These are phyloP conservation scores for Anoplolepis gracilipes DNA, from an alignment of 1,140 invertebrate genomes.

Conservation along the genomic window DNA sequence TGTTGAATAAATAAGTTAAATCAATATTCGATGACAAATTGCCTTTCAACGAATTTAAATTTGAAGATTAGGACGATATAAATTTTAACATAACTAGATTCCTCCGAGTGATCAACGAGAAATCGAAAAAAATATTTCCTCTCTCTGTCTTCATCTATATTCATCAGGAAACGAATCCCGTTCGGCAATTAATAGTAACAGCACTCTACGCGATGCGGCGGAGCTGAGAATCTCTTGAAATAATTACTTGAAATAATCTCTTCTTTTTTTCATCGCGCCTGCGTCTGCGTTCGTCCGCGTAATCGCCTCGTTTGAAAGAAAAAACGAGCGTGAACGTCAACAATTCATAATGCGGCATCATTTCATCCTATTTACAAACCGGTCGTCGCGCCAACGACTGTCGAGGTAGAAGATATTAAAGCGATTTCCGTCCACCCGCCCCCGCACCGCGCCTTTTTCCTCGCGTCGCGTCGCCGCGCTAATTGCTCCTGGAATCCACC, in stretches of 20 bases:
- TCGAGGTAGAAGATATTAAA: slow-evolving; percentile 66
- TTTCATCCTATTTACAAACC: slow-evolving; percentile 67
- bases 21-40: not conserved
- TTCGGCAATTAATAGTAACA: slow-evolving; percentile 55
- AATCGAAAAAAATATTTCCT: slow-evolving; percentile 5
- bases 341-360: slow-evolving; percentile 55
- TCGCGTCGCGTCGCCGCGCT: slow-evolving; percentile 57
- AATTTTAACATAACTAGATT: slow-evolving; percentile 9
- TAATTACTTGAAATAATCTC: slow-evolving; percentile 40
- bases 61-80: slow-evolving; percentile 4
- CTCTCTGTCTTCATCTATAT: slow-evolving; percentile 35
- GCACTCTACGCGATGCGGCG: not conserved
- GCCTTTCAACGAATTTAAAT: not conserved
- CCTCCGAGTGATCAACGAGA: slow-evolving; percentile 7
- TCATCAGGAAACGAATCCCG: slow-evolving; percentile 37
- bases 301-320: slow-evolving; percentile 31
- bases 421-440: slow-evolving; percentile 49
- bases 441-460: slow-evolving; percentile 6
- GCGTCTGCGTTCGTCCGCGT: not conserved
- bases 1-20: slow-evolving; percentile 6
- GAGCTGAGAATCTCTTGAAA: slow-evolving; percentile 42
- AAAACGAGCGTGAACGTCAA: slow-evolving; percentile 47
- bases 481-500: slow-evolving; percentile 74
- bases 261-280: slow-evolving; percentile 52
- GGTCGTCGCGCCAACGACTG: slow-evolving; percentile 60